Conservation (phyloP, 2,797 vertebrate genomes). For the Cyclura pinguis region DNA sequence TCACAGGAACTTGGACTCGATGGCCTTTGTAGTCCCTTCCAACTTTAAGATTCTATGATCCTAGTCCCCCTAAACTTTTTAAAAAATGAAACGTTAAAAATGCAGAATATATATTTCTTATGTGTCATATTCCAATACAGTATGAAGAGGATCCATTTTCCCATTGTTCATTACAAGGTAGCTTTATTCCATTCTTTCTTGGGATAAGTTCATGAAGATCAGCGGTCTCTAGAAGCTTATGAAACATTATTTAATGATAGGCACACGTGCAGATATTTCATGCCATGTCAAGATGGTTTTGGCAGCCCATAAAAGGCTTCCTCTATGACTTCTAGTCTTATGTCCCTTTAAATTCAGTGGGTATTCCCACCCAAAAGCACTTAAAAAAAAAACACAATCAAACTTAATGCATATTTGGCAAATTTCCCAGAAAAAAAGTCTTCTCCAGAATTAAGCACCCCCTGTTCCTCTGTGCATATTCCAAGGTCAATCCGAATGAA, state of each 20-base stretch:
- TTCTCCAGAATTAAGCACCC: background rate
- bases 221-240: background rate
- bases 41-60: too few relatives aligned
- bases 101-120: too few relatives aligned
- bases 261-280: background rate
- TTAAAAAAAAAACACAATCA: background rate
- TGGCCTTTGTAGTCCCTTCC: too few relatives aligned
- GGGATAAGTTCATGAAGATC: background rate
- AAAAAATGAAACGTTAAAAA: too few relatives aligned
- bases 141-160: too few relatives aligned
- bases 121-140: too few relatives aligned
- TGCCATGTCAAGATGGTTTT: background rate
- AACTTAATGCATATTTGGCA: background rate
- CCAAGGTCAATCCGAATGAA: constrained; percentile 23
- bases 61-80: too few relatives aligned
- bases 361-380: background rate
- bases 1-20: too few relatives aligned
- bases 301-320: background rate
- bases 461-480: background rate
- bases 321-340: background rate
- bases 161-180: background rate
- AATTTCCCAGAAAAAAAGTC: background rate
- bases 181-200: too few relatives aligned
- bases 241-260: background rate
- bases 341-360: background rate